phyloP scores from a whole-genome alignment of 2,113 vertebrate genomes.

The Lophotis ruficrista region DNA sequence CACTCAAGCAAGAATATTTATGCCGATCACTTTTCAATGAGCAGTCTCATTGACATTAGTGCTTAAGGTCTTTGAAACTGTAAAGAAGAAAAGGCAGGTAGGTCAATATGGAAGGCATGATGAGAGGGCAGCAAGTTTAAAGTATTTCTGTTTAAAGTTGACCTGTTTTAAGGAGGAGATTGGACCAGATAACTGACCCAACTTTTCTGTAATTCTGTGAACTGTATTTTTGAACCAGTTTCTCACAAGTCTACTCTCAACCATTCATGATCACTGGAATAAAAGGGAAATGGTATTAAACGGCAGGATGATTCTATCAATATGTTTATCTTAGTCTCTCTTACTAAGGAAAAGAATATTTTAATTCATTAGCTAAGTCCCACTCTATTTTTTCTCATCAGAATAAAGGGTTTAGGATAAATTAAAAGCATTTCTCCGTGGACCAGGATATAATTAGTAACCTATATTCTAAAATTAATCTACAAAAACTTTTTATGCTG shows the following conservation, averaged over 20 bases:
- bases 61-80: neutral
- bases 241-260: neutral
- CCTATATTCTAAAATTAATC: neutral
- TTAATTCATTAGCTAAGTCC: neutral
- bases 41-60: neutral
- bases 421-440: neutral
- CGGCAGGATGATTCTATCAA: neutral
- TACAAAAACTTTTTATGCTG: neutral
- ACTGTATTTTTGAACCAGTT: neutral
- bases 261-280: neutral
- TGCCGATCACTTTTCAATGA: neutral
- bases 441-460: neutral
- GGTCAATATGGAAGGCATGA: neutral
- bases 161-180: neutral
- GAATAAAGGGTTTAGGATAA: neutral
- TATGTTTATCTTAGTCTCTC: neutral
- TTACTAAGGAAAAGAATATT: neutral
- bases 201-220: neutral
- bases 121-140: neutral
- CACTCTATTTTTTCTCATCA: neutral
- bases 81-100: neutral
- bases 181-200: neutral
- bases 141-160: neutral
- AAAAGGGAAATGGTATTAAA: neutral
- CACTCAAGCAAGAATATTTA: conserved; percentile 1